These are phyloP conservation scores for Elephantulus edwardii DNA, from an alignment of 2,113 vertebrate genomes.

Conservation along the genomic window DNA sequence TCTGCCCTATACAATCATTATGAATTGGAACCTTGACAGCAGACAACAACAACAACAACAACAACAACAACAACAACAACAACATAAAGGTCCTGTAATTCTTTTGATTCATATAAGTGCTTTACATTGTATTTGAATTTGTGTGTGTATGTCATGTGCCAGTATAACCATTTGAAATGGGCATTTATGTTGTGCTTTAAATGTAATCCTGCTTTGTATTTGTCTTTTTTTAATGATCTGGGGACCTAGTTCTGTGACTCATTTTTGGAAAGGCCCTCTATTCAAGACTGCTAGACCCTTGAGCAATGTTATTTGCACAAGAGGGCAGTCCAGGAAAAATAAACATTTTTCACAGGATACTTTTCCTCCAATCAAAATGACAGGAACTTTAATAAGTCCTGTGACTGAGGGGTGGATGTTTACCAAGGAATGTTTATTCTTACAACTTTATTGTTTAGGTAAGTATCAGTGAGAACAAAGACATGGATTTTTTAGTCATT, in stretches of 20 bases:
- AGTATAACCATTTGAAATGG: background rate
- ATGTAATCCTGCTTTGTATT: background rate
- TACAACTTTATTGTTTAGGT: background rate
- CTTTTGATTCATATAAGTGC: background rate
- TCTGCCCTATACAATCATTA: background rate
- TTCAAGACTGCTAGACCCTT: background rate
- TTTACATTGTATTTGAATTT: constrained; percentile 1
- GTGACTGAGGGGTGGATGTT: background rate
- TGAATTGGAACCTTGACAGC: background rate
- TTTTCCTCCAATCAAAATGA: background rate
- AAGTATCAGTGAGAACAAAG: background rate
- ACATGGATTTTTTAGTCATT: background rate
- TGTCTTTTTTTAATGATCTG: constrained; percentile 20
- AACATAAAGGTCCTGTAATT: background rate
- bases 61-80: background rate
- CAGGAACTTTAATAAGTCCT: constrained; percentile 3
- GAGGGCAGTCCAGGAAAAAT: constrained; percentile 23
- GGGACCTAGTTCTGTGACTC: background rate
- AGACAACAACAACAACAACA: background rate
- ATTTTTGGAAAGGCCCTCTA: background rate
- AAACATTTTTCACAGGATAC: background rate
- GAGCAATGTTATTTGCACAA: background rate
- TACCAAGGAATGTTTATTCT: background rate
- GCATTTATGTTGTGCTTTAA: background rate
- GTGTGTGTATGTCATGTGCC: background rate